Base-by-base conservation (phyloP, 1,140 invertebrate species). In the Monochamus saltuarius region DNA sequence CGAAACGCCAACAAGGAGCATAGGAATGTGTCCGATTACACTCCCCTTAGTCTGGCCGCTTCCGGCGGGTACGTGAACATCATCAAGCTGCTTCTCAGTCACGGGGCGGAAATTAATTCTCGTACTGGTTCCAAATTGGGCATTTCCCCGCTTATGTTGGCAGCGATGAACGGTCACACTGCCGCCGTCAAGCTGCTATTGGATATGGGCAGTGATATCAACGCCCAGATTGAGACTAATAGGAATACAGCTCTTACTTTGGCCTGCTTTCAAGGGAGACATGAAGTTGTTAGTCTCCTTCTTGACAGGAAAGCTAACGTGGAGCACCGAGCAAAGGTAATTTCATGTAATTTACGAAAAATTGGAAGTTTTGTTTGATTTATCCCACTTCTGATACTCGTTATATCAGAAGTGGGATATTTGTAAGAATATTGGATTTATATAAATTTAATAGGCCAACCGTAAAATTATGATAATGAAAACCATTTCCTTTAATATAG, bases 171-270 rank as follows among this genome's bases (percentile, higher is more conserved):
- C 85, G 97, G 97, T 0, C 97, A 99, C 80, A 94, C 94, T 22
- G 88, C 89, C 54, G 91, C 91, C 49, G 91, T 93, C 10, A 89
- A 90, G 72, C 80, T 99, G 47, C 81, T 99, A 13, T 80, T 99
- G 49, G 97, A 99, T 76, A 96, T 94, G 88, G 97, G 97, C 54
- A 97, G 94, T 75, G 98, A 99, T 77, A 99, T 99, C 61, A 99
- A 99, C 83, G 97, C 97, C 52, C 94, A 99, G 83, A 99, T 99
- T 70, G 98, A 99, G 80, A 99, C 98, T 2, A 99, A 99, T 79
- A 82, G 96, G 42, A 99, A 99, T 77, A 99, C 98, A 10, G 98
- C 98, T 4, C 81, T 99, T 50, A 99, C 98, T 8, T 83, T 99
- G 39, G 98, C 98, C 4, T 99, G 98, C 78, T 99, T 99, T 80